Conservation (phyloP, 2,797 vertebrate genomes). For the Fistularia tabacaria region DNA sequence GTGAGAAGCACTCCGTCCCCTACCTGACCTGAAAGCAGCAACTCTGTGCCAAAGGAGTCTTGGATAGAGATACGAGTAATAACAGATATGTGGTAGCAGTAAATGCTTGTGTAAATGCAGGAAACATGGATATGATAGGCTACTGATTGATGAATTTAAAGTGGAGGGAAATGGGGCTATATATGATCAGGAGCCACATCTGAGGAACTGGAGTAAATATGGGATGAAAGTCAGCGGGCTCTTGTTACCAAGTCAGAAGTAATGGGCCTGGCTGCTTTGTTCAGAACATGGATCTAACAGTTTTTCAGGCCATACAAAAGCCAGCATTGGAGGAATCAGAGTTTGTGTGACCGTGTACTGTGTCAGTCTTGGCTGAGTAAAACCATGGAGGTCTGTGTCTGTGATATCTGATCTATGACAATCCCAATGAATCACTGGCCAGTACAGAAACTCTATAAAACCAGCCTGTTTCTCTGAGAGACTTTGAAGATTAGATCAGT, state of each 20-base stretch:
- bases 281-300: conserved; percentile 48
- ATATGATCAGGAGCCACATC: conserved; percentile 57
- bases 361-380: conserved; percentile 42
- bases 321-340: conserved; percentile 51
- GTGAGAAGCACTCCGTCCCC: conserved; percentile 56
- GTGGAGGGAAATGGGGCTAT: conserved; percentile 41
- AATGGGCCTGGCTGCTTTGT: conserved; percentile 42
- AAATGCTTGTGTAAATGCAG: conserved; percentile 59
- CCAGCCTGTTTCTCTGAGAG: conserved; percentile 50
- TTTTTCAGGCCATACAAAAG: conserved; percentile 51
- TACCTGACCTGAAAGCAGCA: conserved; percentile 64
- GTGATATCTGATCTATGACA: conserved; percentile 66
- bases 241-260: conserved; percentile 52
- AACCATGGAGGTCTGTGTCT: conserved; percentile 58
- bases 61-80: conserved; percentile 60
- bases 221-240: conserved; percentile 46
- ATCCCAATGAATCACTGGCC: conserved; percentile 59
- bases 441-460: conserved; percentile 57
- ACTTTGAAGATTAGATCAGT: conserved; percentile 71
- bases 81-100: conserved; percentile 61
- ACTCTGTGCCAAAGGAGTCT: conserved; percentile 56
- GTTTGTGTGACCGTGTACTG: conserved; percentile 34
- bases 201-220: conserved; percentile 38
- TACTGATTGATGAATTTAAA: conserved; percentile 63
- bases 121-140: conserved; percentile 57